Percentiles rank a stretch among this genome's conserved stretches.
Evolutionary conservation across 2,797 vertebrate genomes (phyloP).

Genomic region (Xiphophorus birchmanni): DNA sequence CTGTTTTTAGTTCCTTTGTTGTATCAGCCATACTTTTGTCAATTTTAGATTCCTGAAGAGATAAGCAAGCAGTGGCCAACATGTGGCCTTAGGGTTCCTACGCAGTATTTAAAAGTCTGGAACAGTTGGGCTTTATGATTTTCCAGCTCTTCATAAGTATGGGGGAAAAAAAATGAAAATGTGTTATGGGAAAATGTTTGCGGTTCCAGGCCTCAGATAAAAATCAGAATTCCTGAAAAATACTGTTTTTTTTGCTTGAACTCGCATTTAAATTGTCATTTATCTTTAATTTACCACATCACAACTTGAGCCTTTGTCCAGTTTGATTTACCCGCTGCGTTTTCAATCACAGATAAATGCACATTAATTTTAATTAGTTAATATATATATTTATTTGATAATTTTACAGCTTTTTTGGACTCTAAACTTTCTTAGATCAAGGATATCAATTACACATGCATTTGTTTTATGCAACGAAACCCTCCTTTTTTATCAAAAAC

Average conservation of each 20-base stretch:
- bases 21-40: neutral
- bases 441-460: neutral
- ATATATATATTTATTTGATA: neutral
- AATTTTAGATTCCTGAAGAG: neutral
- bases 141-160: neutral
- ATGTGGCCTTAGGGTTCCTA: neutral
- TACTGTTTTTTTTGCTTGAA: neutral
- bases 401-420: neutral
- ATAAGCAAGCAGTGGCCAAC: neutral
- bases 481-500: neutral
- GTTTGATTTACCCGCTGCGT: neutral
- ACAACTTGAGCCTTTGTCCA: neutral
- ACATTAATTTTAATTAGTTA: neutral
- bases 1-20: neutral
- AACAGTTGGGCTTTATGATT: neutral
- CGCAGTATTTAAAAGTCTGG: neutral
- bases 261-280: neutral
- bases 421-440: neutral
- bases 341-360: neutral
- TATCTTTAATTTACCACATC: neutral
- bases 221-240: neutral
- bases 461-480: neutral
- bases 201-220: neutral
- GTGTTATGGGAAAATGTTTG: neutral
- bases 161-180: neutral